Evolutionary conservation across 2,113 vertebrate genomes (phyloP).

Genomic region (Phylloscopus trochiloides): DNA sequence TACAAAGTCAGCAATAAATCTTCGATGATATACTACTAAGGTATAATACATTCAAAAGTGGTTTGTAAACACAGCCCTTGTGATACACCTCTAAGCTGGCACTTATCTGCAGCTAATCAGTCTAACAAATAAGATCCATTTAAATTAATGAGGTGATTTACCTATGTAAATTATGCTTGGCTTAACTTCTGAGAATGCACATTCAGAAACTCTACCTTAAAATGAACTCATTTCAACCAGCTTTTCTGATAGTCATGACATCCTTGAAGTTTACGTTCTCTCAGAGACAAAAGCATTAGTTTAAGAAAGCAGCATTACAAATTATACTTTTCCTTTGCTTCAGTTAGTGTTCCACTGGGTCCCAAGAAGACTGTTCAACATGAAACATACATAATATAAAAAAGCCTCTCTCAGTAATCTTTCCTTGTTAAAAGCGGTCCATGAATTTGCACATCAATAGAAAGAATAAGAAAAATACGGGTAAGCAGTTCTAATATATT

Average conservation of each 20-base stretch:
- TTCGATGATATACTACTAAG: neutral
- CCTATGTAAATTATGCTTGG: neutral
- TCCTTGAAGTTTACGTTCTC: neutral
- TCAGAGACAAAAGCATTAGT: neutral
- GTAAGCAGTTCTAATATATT: neutral
- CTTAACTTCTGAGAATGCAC: neutral
- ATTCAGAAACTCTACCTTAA: neutral
- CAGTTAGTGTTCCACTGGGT: neutral
- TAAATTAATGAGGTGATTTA: neutral
- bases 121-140: neutral
- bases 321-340: neutral
- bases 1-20: neutral
- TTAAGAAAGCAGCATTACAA: neutral
- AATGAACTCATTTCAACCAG: neutral
- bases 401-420: neutral
- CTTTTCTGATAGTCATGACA: neutral
- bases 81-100: neutral
- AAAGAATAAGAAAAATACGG: neutral
- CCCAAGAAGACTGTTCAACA: neutral
- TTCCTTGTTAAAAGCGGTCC: neutral
- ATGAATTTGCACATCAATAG: neutral
- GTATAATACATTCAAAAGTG: neutral
- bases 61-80: neutral
- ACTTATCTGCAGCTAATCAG: neutral
- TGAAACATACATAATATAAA: neutral